Evolutionary conservation across 2,797 vertebrate species (phyloP), one percentile per base, ranked within the genome.

Genomic region (Sebastes ruberrimus): DNA sequence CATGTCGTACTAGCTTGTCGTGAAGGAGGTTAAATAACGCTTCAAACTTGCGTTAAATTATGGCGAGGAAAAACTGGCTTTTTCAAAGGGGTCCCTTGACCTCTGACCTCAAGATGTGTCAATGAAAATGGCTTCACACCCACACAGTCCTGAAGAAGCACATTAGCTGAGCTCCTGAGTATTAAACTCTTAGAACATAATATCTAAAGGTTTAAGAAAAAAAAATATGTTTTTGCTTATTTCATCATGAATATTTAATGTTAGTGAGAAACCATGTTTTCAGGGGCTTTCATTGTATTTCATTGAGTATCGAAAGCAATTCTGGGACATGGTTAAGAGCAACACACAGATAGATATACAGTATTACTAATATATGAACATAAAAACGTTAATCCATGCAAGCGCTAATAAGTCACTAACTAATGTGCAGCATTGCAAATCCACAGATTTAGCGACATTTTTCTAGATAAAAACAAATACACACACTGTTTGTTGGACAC

Each of bases 11-110:
- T 42, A 42, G 2, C 38, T 42, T 3, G 14, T 42, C 6, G 14
- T 16, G 14, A 16, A 42, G 13, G 38, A 42, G 38, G 38, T 18
- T 42, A 42, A 42, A 42, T 42, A 16, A 42, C 14, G 38, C 38
- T 42, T 3, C 38, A 7, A 0, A 42, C 38, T 42, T 42, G 0
- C 0, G 14, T 0, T 42, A 6, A 42, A 42, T 42, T 7, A 0
- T 42, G 38, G 3, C 14, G 38, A 42, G 38, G 38, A 42, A 42
- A 42, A 42, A 42, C 38, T 42, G 38, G 38, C 5, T 0, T 42
- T 3, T 42, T 42, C 38, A 42, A 42, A 42, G 14, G 6, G 38
- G 14, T 42, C 14, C 14, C 38, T 42, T 42, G 38, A 42, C 38
- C 38, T 42, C 6, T 42, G 38, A 42, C 38, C 38, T 42, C 38